Evolutionary conservation across 2,888 invertebrate genomes (phyloP).

Genomic region (Melieria crassipennis): DNA sequence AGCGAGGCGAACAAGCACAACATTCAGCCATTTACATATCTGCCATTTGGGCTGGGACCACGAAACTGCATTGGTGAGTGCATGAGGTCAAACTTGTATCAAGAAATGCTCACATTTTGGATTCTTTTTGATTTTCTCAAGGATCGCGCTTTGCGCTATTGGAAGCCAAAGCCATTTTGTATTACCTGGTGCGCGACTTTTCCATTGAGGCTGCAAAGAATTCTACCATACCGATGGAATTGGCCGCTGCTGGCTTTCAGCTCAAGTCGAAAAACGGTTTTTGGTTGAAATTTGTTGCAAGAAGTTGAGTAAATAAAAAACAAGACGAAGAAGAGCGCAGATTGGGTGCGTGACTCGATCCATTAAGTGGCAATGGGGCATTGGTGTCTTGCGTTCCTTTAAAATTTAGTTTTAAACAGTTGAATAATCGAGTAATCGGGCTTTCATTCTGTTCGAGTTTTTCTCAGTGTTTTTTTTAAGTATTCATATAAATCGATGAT

Average conservation of each 20-base stretch:
- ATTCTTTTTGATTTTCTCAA: constrained; percentile 33
- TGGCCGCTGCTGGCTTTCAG: constrained; percentile 49
- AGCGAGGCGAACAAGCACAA: constrained; percentile 69
- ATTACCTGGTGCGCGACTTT: constrained; percentile 56
- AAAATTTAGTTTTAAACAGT: too few relatives aligned
- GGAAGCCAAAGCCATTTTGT: constrained; percentile 60
- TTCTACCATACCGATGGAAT: constrained; percentile 52
- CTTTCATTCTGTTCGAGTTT: too few relatives aligned
- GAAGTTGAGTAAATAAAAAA: constrained; percentile 37
- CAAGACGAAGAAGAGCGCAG: too few relatives aligned
- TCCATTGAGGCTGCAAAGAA: constrained; percentile 53
- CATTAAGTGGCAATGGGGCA: too few relatives aligned
- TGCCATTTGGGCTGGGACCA: constrained; percentile 72
- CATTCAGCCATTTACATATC: constrained; percentile 66
- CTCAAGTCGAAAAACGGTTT: constrained; percentile 57
- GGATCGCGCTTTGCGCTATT: constrained; percentile 62
- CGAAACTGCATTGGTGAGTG: constrained; percentile 71
- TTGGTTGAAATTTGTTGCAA: constrained; percentile 55
- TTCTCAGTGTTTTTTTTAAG: too few relatives aligned
- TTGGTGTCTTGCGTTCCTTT: too few relatives aligned
- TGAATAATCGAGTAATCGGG: too few relatives aligned
- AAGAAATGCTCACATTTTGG: too few relatives aligned
- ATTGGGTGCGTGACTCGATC: too few relatives aligned
- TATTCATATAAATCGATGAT: too few relatives aligned
- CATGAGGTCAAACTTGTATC: too few relatives aligned